A percentile compares a stretch with the other conserved stretches of the same genome.
Evolutionary conservation across 1,140 invertebrate genomes (phyloP).

Genomic region (Bombyx mandarina): DNA sequence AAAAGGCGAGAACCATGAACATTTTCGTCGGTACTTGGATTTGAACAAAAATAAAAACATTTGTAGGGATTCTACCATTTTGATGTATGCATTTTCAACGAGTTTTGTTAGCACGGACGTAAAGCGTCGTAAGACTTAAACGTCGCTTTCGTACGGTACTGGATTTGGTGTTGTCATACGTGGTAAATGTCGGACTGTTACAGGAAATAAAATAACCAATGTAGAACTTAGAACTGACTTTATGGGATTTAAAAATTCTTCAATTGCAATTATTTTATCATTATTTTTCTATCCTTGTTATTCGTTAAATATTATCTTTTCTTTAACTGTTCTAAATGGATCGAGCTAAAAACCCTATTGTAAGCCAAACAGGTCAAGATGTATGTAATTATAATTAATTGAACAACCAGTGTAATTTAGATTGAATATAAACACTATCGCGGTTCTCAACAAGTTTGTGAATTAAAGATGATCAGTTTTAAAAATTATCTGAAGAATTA

Average conservation of each 20-base stretch:
- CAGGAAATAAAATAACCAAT: neutral
- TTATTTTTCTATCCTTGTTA: neutral
- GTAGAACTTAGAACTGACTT: too few species aligned
- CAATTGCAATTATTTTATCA: neutral
- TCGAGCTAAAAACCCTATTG: too few species aligned
- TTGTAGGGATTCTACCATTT: constrained; percentile 84
- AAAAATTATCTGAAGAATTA: too few species aligned
- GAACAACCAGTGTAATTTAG: too few species aligned
- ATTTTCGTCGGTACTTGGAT: constrained; percentile 86
- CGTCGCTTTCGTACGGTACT: constrained; percentile 67
- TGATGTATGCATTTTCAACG: constrained; percentile 71
- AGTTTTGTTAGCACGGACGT: constrained; percentile 61
- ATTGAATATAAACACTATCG: too few species aligned
- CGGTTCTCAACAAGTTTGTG: too few species aligned
- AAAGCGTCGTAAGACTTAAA: constrained; percentile 36
- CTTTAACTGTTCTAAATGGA: neutral
- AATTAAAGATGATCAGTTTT: too few species aligned
- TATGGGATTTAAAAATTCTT: neutral
- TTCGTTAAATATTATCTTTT: neutral
- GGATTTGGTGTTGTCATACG: constrained; percentile 37
- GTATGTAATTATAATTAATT: too few species aligned
- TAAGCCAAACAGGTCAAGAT: too few species aligned
- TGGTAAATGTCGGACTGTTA: neutral
- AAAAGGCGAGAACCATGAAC: constrained; percentile 65
- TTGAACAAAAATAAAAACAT: constrained; percentile 89